Evolutionary conservation across 2,113 vertebrate genomes (phyloP).

Genomic region (Orycteropus afer): DNA sequence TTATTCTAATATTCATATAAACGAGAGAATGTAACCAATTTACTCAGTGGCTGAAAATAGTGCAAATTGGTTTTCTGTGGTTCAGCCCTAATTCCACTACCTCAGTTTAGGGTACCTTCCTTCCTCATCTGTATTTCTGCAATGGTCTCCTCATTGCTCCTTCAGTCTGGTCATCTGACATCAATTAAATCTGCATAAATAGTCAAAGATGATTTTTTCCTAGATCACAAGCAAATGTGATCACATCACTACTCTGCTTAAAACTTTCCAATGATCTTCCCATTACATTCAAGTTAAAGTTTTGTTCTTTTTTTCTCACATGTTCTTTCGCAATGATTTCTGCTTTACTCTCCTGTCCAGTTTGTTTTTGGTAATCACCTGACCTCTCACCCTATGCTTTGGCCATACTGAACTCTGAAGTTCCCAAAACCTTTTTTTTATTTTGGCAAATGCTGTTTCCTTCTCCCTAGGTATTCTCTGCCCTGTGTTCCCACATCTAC

Average conservation of each 20-base stretch:
- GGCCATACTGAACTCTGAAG: neutral
- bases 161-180: neutral
- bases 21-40: neutral
- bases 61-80: neutral
- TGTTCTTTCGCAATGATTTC: neutral
- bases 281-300: neutral
- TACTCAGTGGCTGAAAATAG: neutral
- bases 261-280: slow-evolving; percentile 16
- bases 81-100: neutral
- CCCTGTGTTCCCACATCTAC: neutral
- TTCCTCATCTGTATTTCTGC: neutral
- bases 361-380: neutral
- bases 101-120: neutral
- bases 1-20: slow-evolving; percentile 21
- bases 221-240: slow-evolving; percentile 12
- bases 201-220: neutral
- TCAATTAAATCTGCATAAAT: neutral
- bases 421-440: neutral
- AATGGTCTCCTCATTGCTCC: neutral
- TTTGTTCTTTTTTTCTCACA: neutral
- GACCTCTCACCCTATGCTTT: neutral
- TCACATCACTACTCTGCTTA: neutral
- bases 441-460: neutral
- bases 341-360: neutral
- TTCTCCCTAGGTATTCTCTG: neutral